These are phyloP conservation scores for Mallotus villosus DNA, from an alignment of 2,797 vertebrate species.

Conservation along the genomic window DNA sequence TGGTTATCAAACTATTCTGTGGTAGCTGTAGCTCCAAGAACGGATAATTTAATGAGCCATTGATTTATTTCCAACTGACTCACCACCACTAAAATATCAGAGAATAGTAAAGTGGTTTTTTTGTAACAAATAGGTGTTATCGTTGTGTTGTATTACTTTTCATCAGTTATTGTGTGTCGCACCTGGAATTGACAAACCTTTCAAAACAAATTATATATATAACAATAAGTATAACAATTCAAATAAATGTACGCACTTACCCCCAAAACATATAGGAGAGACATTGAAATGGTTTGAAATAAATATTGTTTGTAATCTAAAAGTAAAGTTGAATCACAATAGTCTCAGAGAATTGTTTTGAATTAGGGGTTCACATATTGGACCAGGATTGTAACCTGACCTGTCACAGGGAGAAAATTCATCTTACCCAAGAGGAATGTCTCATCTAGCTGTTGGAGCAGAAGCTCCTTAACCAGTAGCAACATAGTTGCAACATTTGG, in stretches of 20 bases:
- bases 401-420: slow-evolving; percentile 19
- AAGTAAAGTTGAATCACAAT: too few relatives aligned
- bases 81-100: not conserved
- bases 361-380: too few relatives aligned
- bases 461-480: slow-evolving; percentile 17
- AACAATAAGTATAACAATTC: too few relatives aligned
- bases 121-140: not conserved
- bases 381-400: slow-evolving; percentile 15
- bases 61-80: not conserved
- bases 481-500: not conserved
- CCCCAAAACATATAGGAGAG: too few relatives aligned
- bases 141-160: not conserved
- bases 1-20: not conserved
- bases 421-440: slow-evolving; percentile 63
- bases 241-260: too few relatives aligned
- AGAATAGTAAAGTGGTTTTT: not conserved
- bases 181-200: too few relatives aligned
- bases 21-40: not conserved
- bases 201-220: too few relatives aligned
- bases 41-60: not conserved
- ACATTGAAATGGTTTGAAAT: too few relatives aligned
- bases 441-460: slow-evolving; percentile 38
- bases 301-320: too few relatives aligned
- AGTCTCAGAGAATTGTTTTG: too few relatives aligned
- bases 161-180: too few relatives aligned